Evolutionary conservation across 2,113 vertebrate species (phyloP).

Genomic region (Hippocampus comes): DNA sequence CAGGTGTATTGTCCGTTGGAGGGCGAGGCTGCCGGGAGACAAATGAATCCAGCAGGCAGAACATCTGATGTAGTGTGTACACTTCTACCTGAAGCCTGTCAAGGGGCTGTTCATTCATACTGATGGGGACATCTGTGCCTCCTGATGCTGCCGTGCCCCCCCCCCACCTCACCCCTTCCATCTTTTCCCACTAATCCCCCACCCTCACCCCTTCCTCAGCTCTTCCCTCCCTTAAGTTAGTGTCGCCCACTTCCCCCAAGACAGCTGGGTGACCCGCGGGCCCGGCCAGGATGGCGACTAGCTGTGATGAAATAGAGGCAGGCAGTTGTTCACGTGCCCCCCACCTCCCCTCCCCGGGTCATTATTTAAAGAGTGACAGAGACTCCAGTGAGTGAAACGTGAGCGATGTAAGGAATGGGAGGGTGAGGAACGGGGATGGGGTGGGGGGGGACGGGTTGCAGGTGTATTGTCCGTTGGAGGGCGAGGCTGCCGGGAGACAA

Average conservation of each 20-base stretch:
- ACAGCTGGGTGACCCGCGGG: constrained; percentile 63
- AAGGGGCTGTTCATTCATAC: constrained; percentile 69
- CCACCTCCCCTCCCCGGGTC: constrained; percentile 71
- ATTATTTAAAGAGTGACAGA: constrained; percentile 89
- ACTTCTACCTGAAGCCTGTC: constrained; percentile 64
- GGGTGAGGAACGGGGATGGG: constrained; percentile 27
- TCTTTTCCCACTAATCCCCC: constrained; percentile 18
- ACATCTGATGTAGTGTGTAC: constrained; percentile 20
- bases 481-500: constrained; percentile 90
- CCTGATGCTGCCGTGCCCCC: constrained; percentile 56
- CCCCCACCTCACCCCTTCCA: not conserved
- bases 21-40: constrained; percentile 87
- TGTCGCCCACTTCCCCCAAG: constrained; percentile 26
- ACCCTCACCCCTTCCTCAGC: constrained; percentile 18
- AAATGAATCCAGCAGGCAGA: constrained; percentile 98
- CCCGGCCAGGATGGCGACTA: constrained; percentile 62
- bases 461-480: constrained; percentile 87
- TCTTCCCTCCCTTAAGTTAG: constrained; percentile 16
- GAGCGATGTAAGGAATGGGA: constrained; percentile 53
- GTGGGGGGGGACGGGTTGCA: constrained; percentile 55
- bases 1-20: constrained; percentile 88
- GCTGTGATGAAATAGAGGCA: constrained; percentile 82
- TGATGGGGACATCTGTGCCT: constrained; percentile 78
- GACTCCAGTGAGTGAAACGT: constrained; percentile 65
- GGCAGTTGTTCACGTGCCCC: constrained; percentile 79